phyloP scores from a whole-genome alignment of 2,113 vertebrate species.

The Myrmecobius fasciatus region DNA sequence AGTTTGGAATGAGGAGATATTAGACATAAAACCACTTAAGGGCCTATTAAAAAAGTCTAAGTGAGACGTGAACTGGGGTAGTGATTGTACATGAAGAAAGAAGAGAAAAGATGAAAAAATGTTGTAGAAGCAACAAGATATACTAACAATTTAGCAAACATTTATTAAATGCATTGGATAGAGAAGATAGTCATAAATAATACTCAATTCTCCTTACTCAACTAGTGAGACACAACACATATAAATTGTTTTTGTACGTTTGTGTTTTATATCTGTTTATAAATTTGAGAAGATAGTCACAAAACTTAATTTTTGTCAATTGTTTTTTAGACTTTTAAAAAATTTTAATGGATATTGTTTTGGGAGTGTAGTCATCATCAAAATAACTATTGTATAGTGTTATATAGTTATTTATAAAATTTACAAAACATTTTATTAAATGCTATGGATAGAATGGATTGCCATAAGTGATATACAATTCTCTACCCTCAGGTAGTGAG shows the following conservation, averaged over 20 bases:
- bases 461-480: too few relatives aligned
- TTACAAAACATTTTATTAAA: background rate
- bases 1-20: background rate
- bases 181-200: too few relatives aligned
- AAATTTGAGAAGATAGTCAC: background rate
- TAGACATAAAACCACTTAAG: background rate
- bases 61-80: background rate
- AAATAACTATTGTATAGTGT: background rate
- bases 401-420: background rate
- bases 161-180: background rate
- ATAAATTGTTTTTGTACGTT: background rate
- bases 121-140: background rate
- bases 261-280: background rate
- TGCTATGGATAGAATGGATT: background rate
- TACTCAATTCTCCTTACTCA: too few relatives aligned
- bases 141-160: background rate
- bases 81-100: background rate
- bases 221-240: background rate
- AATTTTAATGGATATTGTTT: background rate
- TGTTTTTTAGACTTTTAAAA: background rate
- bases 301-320: background rate
- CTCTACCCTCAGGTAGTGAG: too few relatives aligned
- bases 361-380: background rate
- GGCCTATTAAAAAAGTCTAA: background rate
- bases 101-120: background rate